These are phyloP conservation scores for Coelopa pilipes DNA, from an alignment of 2,888 invertebrate genomes.

Conservation along the genomic window DNA sequence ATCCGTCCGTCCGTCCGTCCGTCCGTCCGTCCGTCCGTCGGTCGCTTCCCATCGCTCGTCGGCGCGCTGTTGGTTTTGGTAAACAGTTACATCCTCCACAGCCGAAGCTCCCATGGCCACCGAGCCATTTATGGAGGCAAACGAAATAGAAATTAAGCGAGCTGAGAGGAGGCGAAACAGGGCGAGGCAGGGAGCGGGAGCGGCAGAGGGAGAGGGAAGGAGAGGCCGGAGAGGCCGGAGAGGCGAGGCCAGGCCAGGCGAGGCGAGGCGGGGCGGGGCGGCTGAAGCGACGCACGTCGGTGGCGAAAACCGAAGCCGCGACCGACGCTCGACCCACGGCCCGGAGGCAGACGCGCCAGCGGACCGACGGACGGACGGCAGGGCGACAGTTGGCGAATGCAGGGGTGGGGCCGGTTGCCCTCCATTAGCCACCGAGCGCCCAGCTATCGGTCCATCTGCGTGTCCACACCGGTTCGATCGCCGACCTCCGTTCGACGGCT, in stretches of 20 bases:
- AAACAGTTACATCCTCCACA: conserved; percentile 58
- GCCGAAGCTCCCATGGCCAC: conserved; percentile 59
- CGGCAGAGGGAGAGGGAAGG: no score
- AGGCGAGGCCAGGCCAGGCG: no score
- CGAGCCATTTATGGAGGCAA: conserved; percentile 62
- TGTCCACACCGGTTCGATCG: neutral
- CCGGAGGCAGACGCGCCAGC: neutral
- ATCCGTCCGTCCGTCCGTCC: conserved; percentile 15
- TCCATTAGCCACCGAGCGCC: neutral
- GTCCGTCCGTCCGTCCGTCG: conserved; percentile 3
- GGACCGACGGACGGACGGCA: neutral
- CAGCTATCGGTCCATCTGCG: neutral
- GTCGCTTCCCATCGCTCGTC: neutral
- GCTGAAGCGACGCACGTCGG: no score
- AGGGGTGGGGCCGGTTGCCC: neutral
- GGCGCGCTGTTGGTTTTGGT: conserved; percentile 33
- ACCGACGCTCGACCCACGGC: conserved; percentile 44
- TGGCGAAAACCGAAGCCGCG: conserved; percentile 5
- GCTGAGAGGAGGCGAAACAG: no score
- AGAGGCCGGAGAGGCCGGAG: no score
- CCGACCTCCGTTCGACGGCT: neutral
- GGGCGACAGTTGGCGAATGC: neutral
- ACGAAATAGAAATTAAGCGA: conserved; percentile 60
- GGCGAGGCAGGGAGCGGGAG: no score
- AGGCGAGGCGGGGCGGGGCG: no score